phyloP scores from a whole-genome alignment of 2,113 vertebrate species.

The Pedetes capensis region DNA sequence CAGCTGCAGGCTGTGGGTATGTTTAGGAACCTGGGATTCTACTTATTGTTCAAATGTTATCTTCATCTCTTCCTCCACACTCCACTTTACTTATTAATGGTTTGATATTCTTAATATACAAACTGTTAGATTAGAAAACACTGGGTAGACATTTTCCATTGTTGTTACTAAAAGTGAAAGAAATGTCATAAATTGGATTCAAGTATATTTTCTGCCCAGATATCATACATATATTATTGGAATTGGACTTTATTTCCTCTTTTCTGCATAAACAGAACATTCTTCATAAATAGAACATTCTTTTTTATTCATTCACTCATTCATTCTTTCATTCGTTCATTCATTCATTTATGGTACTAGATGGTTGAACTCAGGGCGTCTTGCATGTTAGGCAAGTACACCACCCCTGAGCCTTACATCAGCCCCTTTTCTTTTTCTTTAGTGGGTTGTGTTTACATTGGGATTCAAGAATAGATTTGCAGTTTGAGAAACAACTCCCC shows the following conservation, averaged over 20 bases:
- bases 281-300: background rate
- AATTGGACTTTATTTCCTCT: background rate
- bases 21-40: background rate
- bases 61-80: background rate
- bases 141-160: background rate
- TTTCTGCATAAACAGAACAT: rapidly evolving
- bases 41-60: background rate
- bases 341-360: too few species aligned
- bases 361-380: too few species aligned
- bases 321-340: too few species aligned
- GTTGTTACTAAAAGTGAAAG: background rate
- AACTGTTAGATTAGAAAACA: background rate
- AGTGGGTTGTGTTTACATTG: background rate
- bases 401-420: too few species aligned
- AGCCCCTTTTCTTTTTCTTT: too few species aligned
- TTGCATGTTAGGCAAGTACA: too few species aligned
- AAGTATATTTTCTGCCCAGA: background rate
- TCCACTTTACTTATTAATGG: background rate
- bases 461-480: background rate
- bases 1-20: conserved; percentile 31
- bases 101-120: background rate
- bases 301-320: background rate
- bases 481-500: background rate
- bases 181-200: background rate
- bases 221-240: background rate